Evolutionary conservation across 2,888 invertebrate genomes (phyloP).

Genomic region (Parthenolecanium corni): DNA sequence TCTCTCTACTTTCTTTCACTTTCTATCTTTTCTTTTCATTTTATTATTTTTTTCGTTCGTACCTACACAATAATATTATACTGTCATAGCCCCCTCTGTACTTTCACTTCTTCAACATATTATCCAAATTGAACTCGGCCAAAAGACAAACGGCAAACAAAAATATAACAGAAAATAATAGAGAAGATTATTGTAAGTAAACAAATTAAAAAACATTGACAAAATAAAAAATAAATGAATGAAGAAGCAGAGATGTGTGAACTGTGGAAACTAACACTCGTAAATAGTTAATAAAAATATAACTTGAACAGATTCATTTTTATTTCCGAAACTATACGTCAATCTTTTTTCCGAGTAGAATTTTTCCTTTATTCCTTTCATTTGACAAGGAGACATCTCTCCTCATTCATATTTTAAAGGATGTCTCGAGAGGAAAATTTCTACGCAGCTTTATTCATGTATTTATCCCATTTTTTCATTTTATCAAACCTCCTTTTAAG

Average conservation of each 20-base stretch:
- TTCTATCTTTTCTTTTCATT: neutral
- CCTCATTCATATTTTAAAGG: no score
- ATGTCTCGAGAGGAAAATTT: no score
- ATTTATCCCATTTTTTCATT: no score
- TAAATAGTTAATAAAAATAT: no score
- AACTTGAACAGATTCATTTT: no score
- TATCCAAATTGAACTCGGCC: neutral
- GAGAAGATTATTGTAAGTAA: constrained; percentile 25
- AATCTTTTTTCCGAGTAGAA: no score
- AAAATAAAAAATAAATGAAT: constrained; percentile 24
- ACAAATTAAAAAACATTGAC: constrained; percentile 20
- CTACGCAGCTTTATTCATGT: no score
- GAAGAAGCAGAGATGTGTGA: constrained; percentile 31
- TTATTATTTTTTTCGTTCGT: neutral
- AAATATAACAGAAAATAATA: constrained; percentile 27
- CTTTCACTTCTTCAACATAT: neutral
- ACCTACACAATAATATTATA: constrained; percentile 3
- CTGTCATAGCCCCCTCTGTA: neutral
- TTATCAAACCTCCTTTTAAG: no score
- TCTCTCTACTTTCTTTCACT: constrained; percentile 11
- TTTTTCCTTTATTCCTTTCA: no score
- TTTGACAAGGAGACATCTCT: no score
- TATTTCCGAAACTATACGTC: no score
- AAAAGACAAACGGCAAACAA: constrained; percentile 33
- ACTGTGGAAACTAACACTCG: neutral